phyloP scores from a whole-genome alignment of 2,888 invertebrate genomes.

The Xylocampa areola region DNA sequence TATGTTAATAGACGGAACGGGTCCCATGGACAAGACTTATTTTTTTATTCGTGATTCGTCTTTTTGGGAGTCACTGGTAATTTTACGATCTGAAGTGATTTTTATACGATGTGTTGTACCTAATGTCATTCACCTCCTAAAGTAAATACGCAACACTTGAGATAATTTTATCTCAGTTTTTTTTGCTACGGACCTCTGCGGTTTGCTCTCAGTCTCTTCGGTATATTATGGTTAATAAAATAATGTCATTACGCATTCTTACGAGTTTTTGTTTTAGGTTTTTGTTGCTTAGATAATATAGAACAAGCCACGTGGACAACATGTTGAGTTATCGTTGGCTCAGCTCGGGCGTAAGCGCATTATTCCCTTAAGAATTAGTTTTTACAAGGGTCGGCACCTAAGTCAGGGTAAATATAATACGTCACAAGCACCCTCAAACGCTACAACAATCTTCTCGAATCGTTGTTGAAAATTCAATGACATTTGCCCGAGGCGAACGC shows the following conservation, averaged over 20 bases:
- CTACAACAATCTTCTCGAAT: slow-evolving; percentile 72
- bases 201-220: slow-evolving; percentile 17
- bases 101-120: slow-evolving; percentile 61
- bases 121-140: slow-evolving; percentile 63
- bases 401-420: slow-evolving; percentile 62
- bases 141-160: slow-evolving; percentile 38
- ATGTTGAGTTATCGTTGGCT: slow-evolving; percentile 13
- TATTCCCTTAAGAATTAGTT: slow-evolving; percentile 67
- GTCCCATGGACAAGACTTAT: slow-evolving; percentile 66
- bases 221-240: slow-evolving; percentile 34
- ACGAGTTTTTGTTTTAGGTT: slow-evolving; percentile 20
- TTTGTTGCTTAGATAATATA: slow-evolving; percentile 28
- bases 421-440: slow-evolving; percentile 59
- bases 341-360: slow-evolving; percentile 34
- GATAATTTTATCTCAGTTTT: slow-evolving; percentile 32
- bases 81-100: slow-evolving; percentile 63
- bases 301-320: slow-evolving; percentile 13
- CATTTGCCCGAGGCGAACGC: slow-evolving; percentile 70
- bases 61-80: slow-evolving; percentile 57
- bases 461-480: slow-evolving; percentile 79
- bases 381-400: slow-evolving; percentile 59
- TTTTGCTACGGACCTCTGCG: slow-evolving; percentile 17
- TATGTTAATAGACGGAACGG: slow-evolving; percentile 73
- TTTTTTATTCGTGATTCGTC: slow-evolving; percentile 61
- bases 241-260: slow-evolving; percentile 38